Percentiles rank a stretch among this genome's conserved stretches.
Evolutionary conservation across 2,113 vertebrate species (phyloP).

Genomic region (Stomatorhinus ivindoensis): DNA sequence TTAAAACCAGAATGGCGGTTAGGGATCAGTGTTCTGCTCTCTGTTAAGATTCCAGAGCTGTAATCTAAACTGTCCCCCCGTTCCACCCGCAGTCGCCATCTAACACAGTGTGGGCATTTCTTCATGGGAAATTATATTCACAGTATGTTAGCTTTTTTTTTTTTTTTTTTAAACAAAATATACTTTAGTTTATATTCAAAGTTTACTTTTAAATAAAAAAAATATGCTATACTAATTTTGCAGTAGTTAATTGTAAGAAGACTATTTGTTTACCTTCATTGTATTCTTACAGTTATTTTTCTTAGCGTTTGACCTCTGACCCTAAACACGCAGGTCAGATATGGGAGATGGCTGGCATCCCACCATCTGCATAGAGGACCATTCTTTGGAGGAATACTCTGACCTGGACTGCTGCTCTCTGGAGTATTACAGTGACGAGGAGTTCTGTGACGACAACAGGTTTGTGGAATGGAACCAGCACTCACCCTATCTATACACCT

Average conservation of each 20-base stretch:
- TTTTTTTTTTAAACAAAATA: background rate
- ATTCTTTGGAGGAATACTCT: conserved; percentile 55
- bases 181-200: background rate
- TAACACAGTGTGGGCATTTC: background rate
- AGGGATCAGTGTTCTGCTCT: background rate
- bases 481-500: background rate
- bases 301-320: conserved; percentile 9
- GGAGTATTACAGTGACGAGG: conserved; percentile 91
- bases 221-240: background rate
- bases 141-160: background rate
- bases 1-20: background rate
- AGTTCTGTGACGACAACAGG: conserved; percentile 83
- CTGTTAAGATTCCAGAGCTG: background rate
- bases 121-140: background rate
- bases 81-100: background rate
- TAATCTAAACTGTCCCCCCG: background rate
- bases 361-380: conserved; percentile 82
- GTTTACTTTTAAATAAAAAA: background rate
- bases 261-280: background rate
- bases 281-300: background rate
- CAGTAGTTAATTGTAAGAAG: background rate
- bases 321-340: conserved; percentile 66
- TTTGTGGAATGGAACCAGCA: background rate
- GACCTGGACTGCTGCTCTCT: conserved; percentile 72
- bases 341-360: conserved; percentile 72